These are phyloP conservation scores for Xenopus tropicalis DNA, from an alignment of 2,113 vertebrate genomes.

Conservation along the genomic window DNA sequence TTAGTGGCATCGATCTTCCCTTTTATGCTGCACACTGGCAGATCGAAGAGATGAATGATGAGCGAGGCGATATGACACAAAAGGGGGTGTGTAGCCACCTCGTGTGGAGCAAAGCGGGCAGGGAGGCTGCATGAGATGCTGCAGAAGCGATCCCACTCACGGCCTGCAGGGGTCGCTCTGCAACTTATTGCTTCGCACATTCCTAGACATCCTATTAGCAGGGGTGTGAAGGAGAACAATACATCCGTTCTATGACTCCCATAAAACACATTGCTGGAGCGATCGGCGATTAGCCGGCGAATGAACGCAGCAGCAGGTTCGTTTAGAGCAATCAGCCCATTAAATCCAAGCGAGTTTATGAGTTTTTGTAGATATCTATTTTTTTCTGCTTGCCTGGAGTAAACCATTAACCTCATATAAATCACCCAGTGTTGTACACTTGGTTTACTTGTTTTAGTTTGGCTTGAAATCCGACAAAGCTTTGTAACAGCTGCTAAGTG, in stretches of 20 bases:
- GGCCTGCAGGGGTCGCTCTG: slow-evolving; percentile 22
- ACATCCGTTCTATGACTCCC: slow-evolving; percentile 9
- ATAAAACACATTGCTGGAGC: slow-evolving; percentile 18
- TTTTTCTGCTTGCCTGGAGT: background rate
- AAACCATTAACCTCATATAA: slow-evolving; percentile 26
- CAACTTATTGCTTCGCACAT: background rate
- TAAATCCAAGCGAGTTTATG: slow-evolving; percentile 2
- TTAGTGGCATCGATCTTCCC: too few relatives aligned
- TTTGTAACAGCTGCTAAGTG: slow-evolving; percentile 29
- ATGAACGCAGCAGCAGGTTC: slow-evolving; percentile 16
- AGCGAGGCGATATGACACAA: slow-evolving; percentile 17
- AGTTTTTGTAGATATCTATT: slow-evolving; percentile 29
- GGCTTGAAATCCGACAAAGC: slow-evolving; percentile 25
- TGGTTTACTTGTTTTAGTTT: slow-evolving; percentile 21
- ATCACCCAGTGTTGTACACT: background rate
- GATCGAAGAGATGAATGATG: background rate
- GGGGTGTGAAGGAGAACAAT: slow-evolving; percentile 32
- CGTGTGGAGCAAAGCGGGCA: background rate
- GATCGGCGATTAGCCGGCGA: slow-evolving; percentile 11
- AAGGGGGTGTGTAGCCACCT: slow-evolving; percentile 39
- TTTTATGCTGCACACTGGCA: background rate
- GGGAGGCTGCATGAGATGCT: too few relatives aligned
- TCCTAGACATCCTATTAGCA: slow-evolving; percentile 39
- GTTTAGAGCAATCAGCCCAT: background rate
- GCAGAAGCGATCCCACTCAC: too few relatives aligned